Evolutionary conservation across 2,113 vertebrate genomes (phyloP), one percentile per base, ranked within the genome.

Genomic region (Pycnonotus jocosus): DNA sequence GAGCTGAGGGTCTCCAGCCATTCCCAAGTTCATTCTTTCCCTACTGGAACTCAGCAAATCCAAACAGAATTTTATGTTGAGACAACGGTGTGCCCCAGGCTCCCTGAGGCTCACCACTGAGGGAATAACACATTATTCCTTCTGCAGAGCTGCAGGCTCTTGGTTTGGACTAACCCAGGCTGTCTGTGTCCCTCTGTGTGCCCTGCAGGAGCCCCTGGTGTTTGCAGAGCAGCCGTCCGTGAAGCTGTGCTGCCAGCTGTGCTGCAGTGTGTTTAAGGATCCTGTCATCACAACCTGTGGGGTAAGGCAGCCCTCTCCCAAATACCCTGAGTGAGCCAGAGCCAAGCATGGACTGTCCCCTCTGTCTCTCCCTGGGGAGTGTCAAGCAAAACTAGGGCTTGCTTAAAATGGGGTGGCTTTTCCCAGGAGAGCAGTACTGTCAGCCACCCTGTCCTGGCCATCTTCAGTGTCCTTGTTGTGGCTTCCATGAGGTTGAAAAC

Each of bases 231-330:
- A 99, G 96, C 99, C 99, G 0, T 99, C 99, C 0, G 99, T 99
- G 47, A 99, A 99, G 94, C 98, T 99, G 68, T 99, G 99, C 96
- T 99, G 99, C 93, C 99, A 99, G 94, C 98, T 99, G 65, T 99
- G 99, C 97, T 99, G 99, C 90, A 98, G 98, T 2, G 99, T 99
- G 54, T 99, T 99, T 95, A 99, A 99, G 97, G 99, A 99, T 96
- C 99, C 99, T 0, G 99, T 99, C 96, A 99, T 99, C 98, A 99
- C 99, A 72, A 99, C 99, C 12, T 99, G 99, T 83, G 99, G 99
- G 98, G 99, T 99, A 95, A 98, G 99, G 94, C 88, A 31, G 12
- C 28, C 1, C 58, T 69, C 61, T 42, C 72, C 86, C 24, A 53
- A 15, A 3, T 5, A 7, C 4, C 66, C 66, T n/a, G 0, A 12